Evolutionary conservation across 2,797 vertebrate species (phyloP).

Genomic region (Semotilus atromaculatus): DNA sequence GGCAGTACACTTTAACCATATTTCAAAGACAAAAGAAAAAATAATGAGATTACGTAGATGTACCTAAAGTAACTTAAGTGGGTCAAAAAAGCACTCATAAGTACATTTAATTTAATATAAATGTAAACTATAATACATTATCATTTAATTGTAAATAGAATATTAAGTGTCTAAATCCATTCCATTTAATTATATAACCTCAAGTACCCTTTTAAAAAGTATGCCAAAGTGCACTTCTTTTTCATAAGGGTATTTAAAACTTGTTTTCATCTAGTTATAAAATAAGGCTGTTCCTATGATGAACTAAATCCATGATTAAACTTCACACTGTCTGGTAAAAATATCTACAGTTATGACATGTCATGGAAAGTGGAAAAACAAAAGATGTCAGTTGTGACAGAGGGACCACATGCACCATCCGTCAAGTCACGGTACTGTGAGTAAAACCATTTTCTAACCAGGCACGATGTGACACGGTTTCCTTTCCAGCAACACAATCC

Average conservation of each 20-base stretch:
- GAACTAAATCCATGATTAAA: constrained; percentile 19
- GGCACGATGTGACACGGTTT: neutral
- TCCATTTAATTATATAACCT: neutral
- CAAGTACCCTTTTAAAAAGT: neutral
- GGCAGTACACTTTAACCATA: too few species aligned
- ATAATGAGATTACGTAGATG: neutral
- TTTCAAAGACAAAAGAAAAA: neutral
- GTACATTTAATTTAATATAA: neutral
- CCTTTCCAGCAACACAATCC: neutral
- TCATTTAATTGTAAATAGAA: neutral
- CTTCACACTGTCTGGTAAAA: constrained; percentile 20
- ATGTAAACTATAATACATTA: neutral
- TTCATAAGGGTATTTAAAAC: neutral
- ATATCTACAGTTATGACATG: neutral
- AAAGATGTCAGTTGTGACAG: constrained; percentile 15
- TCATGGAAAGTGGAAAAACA: constrained; percentile 28
- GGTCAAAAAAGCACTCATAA: neutral
- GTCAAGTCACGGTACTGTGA: constrained; percentile 24
- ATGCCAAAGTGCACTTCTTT: neutral
- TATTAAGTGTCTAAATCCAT: neutral
- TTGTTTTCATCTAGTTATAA: neutral
- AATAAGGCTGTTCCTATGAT: neutral
- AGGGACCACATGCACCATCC: neutral
- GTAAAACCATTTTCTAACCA: constrained; percentile 6
- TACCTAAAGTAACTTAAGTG: neutral